These are phyloP conservation scores for Stictonetta naevosa DNA, from an alignment of 2,113 vertebrate genomes.

Conservation along the genomic window DNA sequence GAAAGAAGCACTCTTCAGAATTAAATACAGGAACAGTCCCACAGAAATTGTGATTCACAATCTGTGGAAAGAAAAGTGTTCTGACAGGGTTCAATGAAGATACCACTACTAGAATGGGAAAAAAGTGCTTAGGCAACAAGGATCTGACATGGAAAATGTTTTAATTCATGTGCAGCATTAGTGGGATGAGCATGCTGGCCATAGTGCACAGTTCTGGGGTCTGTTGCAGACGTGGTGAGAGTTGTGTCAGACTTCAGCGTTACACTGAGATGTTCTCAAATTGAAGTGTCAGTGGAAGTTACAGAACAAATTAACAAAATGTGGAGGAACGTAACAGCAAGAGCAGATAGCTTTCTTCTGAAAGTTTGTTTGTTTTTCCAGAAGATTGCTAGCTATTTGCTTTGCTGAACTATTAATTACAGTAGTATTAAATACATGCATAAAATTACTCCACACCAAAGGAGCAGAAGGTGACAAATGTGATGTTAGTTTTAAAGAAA, in stretches of 20 bases:
- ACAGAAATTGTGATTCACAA: background rate
- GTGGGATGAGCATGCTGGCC: background rate
- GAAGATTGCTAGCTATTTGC: background rate
- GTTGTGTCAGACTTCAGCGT: background rate
- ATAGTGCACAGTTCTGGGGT: background rate
- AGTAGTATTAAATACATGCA: background rate
- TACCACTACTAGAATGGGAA: background rate
- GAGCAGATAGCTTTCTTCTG: background rate
- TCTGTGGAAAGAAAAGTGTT: background rate
- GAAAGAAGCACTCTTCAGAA: background rate
- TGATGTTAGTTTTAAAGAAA: background rate
- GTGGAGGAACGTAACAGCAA: background rate
- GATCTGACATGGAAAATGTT: accelerated
- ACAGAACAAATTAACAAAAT: background rate
- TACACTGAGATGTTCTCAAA: background rate
- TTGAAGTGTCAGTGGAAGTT: background rate
- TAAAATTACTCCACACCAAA: background rate
- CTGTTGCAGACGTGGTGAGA: background rate
- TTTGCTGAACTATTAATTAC: background rate
- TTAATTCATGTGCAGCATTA: background rate
- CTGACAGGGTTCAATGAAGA: background rate
- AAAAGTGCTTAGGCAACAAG: background rate
- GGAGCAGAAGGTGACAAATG: background rate
- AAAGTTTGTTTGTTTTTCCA: background rate
- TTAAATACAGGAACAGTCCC: background rate